Conservation (phyloP, 2,888 invertebrate species). For the Taphrorychus bicolor region DNA sequence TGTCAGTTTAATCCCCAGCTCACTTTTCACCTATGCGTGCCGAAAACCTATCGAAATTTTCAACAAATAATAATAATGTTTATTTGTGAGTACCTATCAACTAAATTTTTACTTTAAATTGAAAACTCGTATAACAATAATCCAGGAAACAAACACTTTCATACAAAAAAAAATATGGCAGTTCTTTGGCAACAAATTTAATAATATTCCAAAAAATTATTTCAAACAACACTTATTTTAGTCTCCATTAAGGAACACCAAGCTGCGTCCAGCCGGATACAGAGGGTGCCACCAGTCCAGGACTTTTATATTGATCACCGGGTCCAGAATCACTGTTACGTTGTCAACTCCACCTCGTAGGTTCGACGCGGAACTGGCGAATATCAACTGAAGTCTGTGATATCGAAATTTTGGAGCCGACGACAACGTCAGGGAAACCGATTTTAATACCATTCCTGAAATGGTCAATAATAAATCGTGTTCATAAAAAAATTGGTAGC, state of each 20-base stretch:
- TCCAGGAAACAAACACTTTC: too few species aligned
- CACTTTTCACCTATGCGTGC: too few species aligned
- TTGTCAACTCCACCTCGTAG: conserved; percentile 48
- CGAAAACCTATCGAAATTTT: too few species aligned
- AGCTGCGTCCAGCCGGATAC: conserved; percentile 60
- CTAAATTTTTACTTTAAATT: too few species aligned
- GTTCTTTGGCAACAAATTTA: too few species aligned
- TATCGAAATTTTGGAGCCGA: conserved; percentile 62
- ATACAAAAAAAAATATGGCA: too few species aligned
- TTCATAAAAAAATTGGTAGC: too few species aligned
- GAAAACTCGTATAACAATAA: too few species aligned
- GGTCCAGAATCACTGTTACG: conserved; percentile 61
- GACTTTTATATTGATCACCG: conserved; percentile 63
- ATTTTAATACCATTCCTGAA: conserved; percentile 65
- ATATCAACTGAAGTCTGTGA: conserved; percentile 64
- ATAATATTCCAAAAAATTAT: too few species aligned
- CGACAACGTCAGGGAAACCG: conserved; percentile 62
- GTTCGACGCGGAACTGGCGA: conserved; percentile 52
- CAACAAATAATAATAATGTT: too few species aligned
- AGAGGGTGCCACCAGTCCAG: conserved; percentile 74
- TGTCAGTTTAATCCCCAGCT: too few species aligned
- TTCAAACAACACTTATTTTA: conserved; percentile 18
- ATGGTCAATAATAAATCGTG: neutral
- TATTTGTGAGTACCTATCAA: too few species aligned
- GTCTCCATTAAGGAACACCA: conserved; percentile 39